Conservation (phyloP, 1,140 invertebrate genomes). For the Mactra quadrangularis region DNA sequence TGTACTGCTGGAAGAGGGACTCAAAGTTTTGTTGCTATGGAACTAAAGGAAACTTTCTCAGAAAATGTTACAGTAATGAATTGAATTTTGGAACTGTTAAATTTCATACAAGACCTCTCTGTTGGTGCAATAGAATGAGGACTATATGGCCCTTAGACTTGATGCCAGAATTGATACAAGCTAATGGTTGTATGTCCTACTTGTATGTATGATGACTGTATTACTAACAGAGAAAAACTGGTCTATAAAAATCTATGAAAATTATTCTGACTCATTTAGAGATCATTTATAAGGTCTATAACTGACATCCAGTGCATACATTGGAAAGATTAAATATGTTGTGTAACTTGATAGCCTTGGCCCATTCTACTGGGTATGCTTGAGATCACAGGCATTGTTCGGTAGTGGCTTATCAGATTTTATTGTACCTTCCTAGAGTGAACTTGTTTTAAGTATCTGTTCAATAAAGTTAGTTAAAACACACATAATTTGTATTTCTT, state of each 20-base stretch:
- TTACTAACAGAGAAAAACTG: background rate
- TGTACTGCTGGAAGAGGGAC: slow-evolving; percentile 20
- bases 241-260: background rate
- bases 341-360: too few relatives aligned
- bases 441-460: too few relatives aligned
- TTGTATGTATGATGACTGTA: background rate
- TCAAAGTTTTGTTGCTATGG: background rate
- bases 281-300: too few relatives aligned
- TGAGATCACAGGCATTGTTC: too few relatives aligned
- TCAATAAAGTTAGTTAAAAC: too few relatives aligned
- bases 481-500: too few relatives aligned
- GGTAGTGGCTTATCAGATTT: too few relatives aligned
- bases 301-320: too few relatives aligned
- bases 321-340: too few relatives aligned
- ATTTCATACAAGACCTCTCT: background rate
- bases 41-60: background rate
- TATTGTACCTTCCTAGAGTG: too few relatives aligned
- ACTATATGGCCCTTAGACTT: background rate
- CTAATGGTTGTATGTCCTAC: background rate
- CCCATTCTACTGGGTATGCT: too few relatives aligned
- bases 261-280: too few relatives aligned
- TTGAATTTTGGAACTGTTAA: background rate
- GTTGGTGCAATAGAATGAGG: background rate
- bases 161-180: background rate
- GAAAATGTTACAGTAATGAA: background rate